A percentile compares a stretch with the other conserved stretches of the same genome.
Evolutionary conservation across 1,140 invertebrate species (phyloP).

Genomic region (Metopolophium dirhodum): DNA sequence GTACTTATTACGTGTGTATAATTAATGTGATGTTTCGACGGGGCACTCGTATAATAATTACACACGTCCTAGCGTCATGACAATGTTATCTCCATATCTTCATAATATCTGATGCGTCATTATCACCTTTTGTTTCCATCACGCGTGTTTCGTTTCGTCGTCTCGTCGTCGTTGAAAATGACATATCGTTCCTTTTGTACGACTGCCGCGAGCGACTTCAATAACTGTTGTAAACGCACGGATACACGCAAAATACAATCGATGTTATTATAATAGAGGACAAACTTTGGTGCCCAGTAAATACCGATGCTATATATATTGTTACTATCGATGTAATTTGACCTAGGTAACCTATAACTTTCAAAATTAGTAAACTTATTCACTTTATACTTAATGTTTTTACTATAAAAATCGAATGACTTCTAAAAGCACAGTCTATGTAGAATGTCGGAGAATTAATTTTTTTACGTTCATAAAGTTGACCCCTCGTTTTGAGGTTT

Average conservation of each 20-base stretch:
- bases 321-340: neutral
- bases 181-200: neutral
- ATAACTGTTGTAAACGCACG: neutral
- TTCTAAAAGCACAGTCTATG: too few relatives aligned
- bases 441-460: neutral
- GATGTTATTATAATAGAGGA: neutral
- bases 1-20: neutral
- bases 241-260: neutral
- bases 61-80: neutral
- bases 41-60: neutral
- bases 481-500: neutral
- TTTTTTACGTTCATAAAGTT: neutral
- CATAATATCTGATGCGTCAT: conserved; percentile 4
- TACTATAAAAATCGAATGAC: too few relatives aligned
- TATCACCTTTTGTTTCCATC: conserved; percentile 31
- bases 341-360: neutral
- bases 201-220: neutral
- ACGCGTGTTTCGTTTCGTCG: neutral
- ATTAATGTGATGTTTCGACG: conserved; percentile 7
- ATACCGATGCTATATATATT: neutral
- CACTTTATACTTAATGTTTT: too few relatives aligned
- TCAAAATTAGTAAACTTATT: neutral
- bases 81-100: conserved; percentile 17
- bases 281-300: neutral
- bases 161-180: neutral